phyloP scores from a whole-genome alignment of 2,113 vertebrate species.

The Thunnus thynnus region DNA sequence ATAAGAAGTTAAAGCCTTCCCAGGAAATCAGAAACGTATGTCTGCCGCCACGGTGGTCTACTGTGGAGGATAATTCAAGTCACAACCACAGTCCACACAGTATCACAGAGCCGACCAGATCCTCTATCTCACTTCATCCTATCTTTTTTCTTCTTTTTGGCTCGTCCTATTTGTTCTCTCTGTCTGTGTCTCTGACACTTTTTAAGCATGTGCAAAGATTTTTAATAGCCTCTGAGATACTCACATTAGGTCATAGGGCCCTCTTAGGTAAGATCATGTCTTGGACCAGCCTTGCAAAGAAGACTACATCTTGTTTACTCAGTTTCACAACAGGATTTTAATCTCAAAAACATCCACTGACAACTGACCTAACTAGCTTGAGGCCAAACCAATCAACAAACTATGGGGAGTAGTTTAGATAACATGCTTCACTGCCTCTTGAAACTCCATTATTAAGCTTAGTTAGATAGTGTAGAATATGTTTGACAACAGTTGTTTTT shows the following conservation, averaged over 20 bases:
- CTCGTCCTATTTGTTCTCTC: conserved; percentile 3
- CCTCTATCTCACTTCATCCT: conserved; percentile 75
- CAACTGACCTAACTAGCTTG: neutral
- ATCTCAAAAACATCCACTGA: neutral
- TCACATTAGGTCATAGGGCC: neutral
- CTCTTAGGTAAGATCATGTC: neutral
- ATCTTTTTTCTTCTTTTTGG: conserved; percentile 5
- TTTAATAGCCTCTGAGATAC: neutral
- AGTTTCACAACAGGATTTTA: neutral
- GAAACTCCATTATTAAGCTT: neutral
- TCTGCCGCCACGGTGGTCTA: conserved; percentile 90
- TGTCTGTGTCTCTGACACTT: conserved; percentile 3
- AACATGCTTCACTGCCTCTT: neutral
- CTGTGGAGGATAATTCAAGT: conserved; percentile 85
- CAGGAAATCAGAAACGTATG: conserved; percentile 93
- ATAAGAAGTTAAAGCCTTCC: conserved; percentile 90
- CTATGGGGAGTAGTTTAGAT: neutral
- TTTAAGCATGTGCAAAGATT: neutral
- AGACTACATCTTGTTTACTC: neutral
- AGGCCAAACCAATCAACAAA: neutral
- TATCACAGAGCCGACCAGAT: conserved; percentile 74
- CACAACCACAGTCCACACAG: conserved; percentile 76
- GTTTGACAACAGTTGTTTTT: no score
- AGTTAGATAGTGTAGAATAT: no score
- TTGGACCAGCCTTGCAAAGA: neutral